Evolutionary conservation across 2,797 vertebrate species (phyloP).

Genomic region (Esox lucius): DNA sequence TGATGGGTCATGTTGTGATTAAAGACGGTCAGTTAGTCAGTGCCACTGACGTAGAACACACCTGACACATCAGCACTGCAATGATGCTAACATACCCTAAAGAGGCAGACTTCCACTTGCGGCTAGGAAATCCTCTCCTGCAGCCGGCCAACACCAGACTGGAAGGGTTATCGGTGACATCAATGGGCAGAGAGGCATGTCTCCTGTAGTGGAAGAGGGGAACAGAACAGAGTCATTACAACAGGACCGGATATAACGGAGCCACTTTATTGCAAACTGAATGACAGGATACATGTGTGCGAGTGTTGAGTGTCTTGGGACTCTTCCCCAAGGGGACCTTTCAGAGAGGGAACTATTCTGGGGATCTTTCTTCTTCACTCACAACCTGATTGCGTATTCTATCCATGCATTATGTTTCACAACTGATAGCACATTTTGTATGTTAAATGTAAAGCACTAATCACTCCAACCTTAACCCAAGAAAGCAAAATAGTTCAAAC

Average conservation of each 20-base stretch:
- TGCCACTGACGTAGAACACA: background rate
- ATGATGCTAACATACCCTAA: constrained; percentile 73
- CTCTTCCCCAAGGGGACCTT: background rate
- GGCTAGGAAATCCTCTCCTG: constrained; percentile 64
- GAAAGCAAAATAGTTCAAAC: too few species aligned
- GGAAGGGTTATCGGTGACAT: constrained; percentile 53
- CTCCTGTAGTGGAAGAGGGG: constrained; percentile 50
- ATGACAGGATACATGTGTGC: background rate
- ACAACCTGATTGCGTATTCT: background rate
- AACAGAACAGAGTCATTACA: background rate
- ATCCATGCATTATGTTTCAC: background rate
- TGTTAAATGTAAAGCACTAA: background rate
- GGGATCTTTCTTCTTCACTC: background rate
- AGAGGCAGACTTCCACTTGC: constrained; percentile 76
- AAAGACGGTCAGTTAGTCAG: background rate
- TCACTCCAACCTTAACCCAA: background rate
- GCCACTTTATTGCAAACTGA: background rate
- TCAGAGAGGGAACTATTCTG: background rate
- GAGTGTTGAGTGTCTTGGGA: background rate
- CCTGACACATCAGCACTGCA: background rate
- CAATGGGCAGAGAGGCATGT: constrained; percentile 71
- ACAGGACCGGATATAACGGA: background rate
- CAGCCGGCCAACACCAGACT: constrained; percentile 54
- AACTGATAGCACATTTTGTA: background rate
- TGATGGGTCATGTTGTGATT: background rate